Base-by-base conservation (phyloP, 2,888 invertebrate genomes). In the Idaea biselata region DNA sequence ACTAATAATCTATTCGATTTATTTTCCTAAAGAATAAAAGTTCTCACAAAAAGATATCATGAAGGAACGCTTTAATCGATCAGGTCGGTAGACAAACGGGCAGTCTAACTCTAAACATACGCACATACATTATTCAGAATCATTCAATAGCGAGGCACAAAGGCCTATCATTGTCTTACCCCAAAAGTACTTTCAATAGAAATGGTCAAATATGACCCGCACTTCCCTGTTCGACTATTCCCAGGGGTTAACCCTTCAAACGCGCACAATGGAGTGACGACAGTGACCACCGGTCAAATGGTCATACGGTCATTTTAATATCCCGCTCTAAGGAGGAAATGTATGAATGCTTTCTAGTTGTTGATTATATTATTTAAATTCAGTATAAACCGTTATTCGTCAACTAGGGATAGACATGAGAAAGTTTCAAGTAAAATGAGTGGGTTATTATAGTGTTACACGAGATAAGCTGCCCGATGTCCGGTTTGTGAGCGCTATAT, bases 201-300 rank as follows among this genome's bases (percentile, higher is more conserved):
- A 88, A 84, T 86, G 83, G 82, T 82, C 77, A 76, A 69, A 78
- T 77, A 63, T 68, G 75, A 69, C 70, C 73, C 73, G 71, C 79
- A 88, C 88, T 91, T 89, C 89, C 91, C 89, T 87, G 86, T 91
- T 91, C 91, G 90, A 91, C 89, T 86, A 85, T 91, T 91, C 91
- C 91, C 91, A 90, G 78, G 86, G 87, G 86, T 83, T 80, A 74
- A 90, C 90, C 44, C 44, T 44, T 44, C 25, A 44, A 91, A 91
- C 82, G 74, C 63, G 63, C 79, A 91, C 87, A 92, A 92, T 88
- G 77, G 89, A 88, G 91, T 91, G 91, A 86, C 86, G 91, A 92
- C 91, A 91, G 89, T 87, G 77, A 78, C 76, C 79, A 77, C 75
- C 89, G 91, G 91, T 89, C 91, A 91, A 91, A 91, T 91, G 91